These are phyloP conservation scores for Andrena marginata DNA, from an alignment of 2,888 invertebrate genomes.

Conservation along the genomic window DNA sequence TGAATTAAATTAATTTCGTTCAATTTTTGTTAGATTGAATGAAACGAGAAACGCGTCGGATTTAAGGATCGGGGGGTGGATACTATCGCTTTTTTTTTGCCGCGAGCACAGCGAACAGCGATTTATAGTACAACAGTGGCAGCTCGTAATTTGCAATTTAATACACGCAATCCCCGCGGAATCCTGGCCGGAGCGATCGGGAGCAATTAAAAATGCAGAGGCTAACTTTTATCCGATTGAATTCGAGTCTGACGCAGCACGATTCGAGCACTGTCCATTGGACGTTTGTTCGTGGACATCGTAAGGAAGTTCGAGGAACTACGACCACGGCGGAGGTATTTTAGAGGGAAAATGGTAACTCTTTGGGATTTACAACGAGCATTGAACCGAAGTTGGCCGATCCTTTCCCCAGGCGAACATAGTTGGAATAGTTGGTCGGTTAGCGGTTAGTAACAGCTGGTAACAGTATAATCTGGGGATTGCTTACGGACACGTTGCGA, in stretches of 20 bases:
- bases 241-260: not conserved
- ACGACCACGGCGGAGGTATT: not conserved
- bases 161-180: conserved; percentile 2
- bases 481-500: conserved; percentile 41
- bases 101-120: not conserved
- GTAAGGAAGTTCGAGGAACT: not conserved
- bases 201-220: conserved; percentile 3
- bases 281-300: not conserved
- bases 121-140: conserved; percentile 15
- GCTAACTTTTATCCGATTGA: not conserved
- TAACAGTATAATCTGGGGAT: conserved; percentile 55
- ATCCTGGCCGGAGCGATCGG: not conserved
- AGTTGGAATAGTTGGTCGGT: conserved; percentile 48
- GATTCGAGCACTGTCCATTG: not conserved
- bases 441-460: conserved; percentile 49
- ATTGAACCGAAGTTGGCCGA: conserved; percentile 34
- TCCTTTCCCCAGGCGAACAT: conserved; percentile 37
- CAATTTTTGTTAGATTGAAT: conserved; percentile 35
- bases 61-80: too few species aligned
- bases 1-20: conserved; percentile 24
- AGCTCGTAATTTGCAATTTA: conserved; percentile 32
- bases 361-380: conserved; percentile 34
- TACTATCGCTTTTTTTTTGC: conserved; percentile 9
- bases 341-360: not conserved
- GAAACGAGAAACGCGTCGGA: conserved; percentile 11